Percentiles rank a stretch among this genome's conserved stretches.
Conservation (phyloP, 92 coral and sea anemone species). For the Palythoa grandis region DNA sequence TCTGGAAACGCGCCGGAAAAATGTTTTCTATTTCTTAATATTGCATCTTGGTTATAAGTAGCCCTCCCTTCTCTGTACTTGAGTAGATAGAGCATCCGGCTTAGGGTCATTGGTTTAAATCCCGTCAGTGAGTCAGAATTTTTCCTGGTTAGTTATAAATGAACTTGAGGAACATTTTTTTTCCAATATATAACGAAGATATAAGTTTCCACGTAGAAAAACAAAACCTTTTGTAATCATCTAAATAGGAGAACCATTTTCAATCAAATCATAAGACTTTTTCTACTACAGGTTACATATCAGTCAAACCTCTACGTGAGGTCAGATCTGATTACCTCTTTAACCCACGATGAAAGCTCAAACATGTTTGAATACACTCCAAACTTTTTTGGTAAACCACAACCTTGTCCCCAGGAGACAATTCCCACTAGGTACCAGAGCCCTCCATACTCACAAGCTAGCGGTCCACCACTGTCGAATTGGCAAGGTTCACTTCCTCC, state of each 20-base stretch:
- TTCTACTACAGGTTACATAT: neutral
- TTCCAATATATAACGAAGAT: too few species aligned
- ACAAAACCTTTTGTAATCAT: neutral
- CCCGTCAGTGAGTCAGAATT: too few species aligned
- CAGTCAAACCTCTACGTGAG: neutral
- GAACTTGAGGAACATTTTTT: too few species aligned
- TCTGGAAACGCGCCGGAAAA: too few species aligned
- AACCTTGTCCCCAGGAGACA: slow-evolving; percentile 86
- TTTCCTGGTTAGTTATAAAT: too few species aligned
- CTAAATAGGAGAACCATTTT: too few species aligned
- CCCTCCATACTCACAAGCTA: slow-evolving; percentile 70
- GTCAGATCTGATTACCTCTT: slow-evolving; percentile 27
- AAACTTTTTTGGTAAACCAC: slow-evolving; percentile 75
- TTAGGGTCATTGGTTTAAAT: too few species aligned
- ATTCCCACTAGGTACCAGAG: slow-evolving; percentile 79
- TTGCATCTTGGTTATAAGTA: too few species aligned
- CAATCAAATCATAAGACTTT: neutral
- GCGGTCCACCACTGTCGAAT: slow-evolving; percentile 96
- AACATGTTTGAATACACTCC: slow-evolving; percentile 91
- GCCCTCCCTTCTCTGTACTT: too few species aligned
- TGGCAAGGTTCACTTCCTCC: slow-evolving; percentile 92
- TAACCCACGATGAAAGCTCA: slow-evolving; percentile 72
- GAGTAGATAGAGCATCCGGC: too few species aligned
- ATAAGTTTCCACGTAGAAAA: too few species aligned
- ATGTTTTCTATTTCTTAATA: too few species aligned